These are phyloP conservation scores for Drosophila dunni DNA, from an alignment of 1,140 invertebrate species.

Conservation along the genomic window DNA sequence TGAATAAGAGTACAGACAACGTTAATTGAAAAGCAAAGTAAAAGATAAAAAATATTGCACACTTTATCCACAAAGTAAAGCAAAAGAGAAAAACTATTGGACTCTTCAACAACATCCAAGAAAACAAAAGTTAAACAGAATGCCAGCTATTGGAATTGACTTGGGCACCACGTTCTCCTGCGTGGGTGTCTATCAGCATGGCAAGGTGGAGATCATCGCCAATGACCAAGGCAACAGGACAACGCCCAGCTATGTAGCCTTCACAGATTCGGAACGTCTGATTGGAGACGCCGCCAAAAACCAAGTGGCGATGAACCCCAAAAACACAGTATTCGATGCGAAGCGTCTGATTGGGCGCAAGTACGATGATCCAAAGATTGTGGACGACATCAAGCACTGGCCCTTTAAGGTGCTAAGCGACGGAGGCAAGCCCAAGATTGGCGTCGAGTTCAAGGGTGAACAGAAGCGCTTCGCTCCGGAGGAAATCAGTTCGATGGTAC, in stretches of 20 bases:
- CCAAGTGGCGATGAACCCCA: conserved; percentile 80
- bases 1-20: conserved; percentile 5
- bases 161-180: conserved; percentile 92
- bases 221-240: conserved; percentile 98
- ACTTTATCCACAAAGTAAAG: neutral
- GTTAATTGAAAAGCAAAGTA: conserved; percentile 1
- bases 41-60: neutral
- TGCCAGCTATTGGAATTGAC: conserved; percentile 90
- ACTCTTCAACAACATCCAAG: neutral
- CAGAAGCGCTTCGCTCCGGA: conserved; percentile 90
- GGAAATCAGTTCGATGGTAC: conserved; percentile 92
- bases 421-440: conserved; percentile 88
- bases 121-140: conserved; percentile 41
- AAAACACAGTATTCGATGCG: conserved; percentile 84
- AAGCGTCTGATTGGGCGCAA: conserved; percentile 89
- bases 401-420: conserved; percentile 90
- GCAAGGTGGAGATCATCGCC: conserved; percentile 96
- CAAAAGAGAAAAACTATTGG: conserved; percentile 8
- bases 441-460: conserved; percentile 90
- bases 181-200: conserved; percentile 92
- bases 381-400: conserved; percentile 91
- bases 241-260: conserved; percentile 98
- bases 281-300: conserved; percentile 97
- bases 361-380: conserved; percentile 89
- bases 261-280: conserved; percentile 97